Evolutionary conservation across 1,140 invertebrate genomes (phyloP).

Genomic region (Bombus fervidus): DNA sequence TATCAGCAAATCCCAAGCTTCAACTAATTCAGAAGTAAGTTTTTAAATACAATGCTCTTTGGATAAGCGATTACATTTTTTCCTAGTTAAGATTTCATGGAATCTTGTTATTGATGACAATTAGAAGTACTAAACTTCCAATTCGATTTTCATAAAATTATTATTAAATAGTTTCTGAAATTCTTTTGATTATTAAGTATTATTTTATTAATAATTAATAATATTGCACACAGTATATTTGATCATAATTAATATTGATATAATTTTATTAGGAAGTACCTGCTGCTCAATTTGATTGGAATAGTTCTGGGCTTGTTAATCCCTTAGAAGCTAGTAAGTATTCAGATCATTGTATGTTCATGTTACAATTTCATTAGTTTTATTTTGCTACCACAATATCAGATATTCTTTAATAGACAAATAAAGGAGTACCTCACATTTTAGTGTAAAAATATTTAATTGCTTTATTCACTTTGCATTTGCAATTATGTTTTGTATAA

Average conservation of each 20-base stretch:
- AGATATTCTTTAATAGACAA: not conserved
- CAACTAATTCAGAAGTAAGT: constrained; percentile 73
- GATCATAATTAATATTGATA: constrained; percentile 47
- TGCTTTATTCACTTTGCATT: constrained; percentile 1
- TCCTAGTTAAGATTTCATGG: not conserved
- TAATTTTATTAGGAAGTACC: constrained; percentile 82
- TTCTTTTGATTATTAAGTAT: not conserved
- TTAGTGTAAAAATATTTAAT: not conserved
- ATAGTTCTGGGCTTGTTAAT: constrained; percentile 85
- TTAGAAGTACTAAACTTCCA: no score
- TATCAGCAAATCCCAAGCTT: constrained; percentile 72
- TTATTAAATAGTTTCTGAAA: not conserved
- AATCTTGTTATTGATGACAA: not conserved
- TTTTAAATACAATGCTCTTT: not conserved
- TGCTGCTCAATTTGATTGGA: constrained; percentile 87
- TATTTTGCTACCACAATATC: not conserved
- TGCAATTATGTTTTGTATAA: not conserved
- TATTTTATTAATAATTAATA: not conserved
- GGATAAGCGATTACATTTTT: not conserved
- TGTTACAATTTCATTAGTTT: not conserved
- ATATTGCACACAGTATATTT: not conserved
- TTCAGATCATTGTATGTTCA: constrained; percentile 24
- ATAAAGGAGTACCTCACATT: not conserved
- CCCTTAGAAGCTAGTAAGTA: constrained; percentile 86
- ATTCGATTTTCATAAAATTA: not conserved